phyloP scores from a whole-genome alignment of 2,797 vertebrate genomes.

The Melanogrammus aeglefinus region DNA sequence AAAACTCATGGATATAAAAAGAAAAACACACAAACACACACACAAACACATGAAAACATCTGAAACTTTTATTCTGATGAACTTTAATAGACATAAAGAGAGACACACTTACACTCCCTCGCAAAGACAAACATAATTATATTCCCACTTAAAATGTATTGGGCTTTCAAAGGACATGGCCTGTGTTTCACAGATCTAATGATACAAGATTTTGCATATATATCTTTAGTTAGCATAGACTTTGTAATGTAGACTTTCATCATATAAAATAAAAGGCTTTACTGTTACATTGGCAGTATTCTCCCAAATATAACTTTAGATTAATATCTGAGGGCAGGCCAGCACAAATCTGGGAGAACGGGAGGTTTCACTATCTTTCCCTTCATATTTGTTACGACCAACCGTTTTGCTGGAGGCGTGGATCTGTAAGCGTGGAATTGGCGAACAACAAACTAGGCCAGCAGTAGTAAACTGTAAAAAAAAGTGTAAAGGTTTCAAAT shows the following conservation, averaged over 20 bases:
- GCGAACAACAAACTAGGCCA: not conserved
- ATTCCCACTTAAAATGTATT: not conserved
- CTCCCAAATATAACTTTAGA: not conserved
- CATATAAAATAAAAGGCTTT: not conserved
- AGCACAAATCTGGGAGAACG: not conserved
- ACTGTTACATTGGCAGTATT: not conserved
- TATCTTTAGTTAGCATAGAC: not conserved
- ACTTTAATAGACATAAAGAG: not conserved
- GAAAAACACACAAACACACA: not conserved
- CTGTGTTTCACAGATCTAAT: not conserved
- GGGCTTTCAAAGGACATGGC: not conserved
- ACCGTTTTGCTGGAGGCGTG: not conserved
- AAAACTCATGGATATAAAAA: not conserved
- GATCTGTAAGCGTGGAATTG: not conserved
- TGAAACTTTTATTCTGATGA: not conserved
- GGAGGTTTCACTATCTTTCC: not conserved
- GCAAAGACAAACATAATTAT: not conserved
- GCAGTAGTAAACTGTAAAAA: not conserved
- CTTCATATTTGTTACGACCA: not conserved
- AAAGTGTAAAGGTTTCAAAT: not conserved
- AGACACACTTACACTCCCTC: not conserved
- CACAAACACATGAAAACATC: not conserved
- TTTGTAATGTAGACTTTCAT: no score
- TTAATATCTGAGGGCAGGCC: not conserved
- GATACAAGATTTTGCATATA: no score